phyloP scores from a whole-genome alignment of 2,113 vertebrate species.

The Rhinogobius similis region DNA sequence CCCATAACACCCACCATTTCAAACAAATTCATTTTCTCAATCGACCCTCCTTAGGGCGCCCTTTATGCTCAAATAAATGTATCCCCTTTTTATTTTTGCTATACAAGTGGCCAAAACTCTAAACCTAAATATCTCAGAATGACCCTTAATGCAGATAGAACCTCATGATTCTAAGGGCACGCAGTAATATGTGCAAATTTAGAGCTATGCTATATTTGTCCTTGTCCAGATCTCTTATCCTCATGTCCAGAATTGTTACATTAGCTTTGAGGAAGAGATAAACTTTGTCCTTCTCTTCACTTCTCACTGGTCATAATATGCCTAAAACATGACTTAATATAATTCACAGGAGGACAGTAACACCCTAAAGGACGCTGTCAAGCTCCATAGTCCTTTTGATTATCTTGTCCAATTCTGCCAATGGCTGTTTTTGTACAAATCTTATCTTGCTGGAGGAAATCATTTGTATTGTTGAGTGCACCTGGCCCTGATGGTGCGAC shows the following conservation, averaged over 20 bases:
- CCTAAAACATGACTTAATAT: not conserved
- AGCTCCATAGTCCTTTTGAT: slow-evolving; percentile 9
- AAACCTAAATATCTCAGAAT: too few relatives aligned
- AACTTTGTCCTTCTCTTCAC: not conserved
- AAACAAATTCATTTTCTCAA: too few relatives aligned
- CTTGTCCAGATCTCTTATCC: not conserved
- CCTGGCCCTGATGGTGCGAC: slow-evolving; percentile 14
- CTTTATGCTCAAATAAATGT: too few relatives aligned
- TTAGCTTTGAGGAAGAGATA: not conserved
- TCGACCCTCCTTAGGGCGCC: too few relatives aligned
- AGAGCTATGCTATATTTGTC: not conserved
- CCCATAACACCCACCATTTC: too few relatives aligned
- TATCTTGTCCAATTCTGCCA: slow-evolving; percentile 17
- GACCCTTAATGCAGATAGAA: too few relatives aligned
- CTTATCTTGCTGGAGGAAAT: slow-evolving; percentile 11
- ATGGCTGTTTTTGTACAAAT: slow-evolving; percentile 23
- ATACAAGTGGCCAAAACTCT: too few relatives aligned
- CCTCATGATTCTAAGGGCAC: too few relatives aligned
- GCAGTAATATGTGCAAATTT: too few relatives aligned
- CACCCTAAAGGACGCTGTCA: not conserved
- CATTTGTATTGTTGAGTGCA: slow-evolving; percentile 28
- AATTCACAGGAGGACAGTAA: not conserved
- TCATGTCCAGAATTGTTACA: not conserved
- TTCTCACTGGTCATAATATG: not conserved
- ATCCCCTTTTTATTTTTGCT: too few relatives aligned